phyloP scores from a whole-genome alignment of 2,797 vertebrate species.

The Pangasius sanitwongsei region DNA sequence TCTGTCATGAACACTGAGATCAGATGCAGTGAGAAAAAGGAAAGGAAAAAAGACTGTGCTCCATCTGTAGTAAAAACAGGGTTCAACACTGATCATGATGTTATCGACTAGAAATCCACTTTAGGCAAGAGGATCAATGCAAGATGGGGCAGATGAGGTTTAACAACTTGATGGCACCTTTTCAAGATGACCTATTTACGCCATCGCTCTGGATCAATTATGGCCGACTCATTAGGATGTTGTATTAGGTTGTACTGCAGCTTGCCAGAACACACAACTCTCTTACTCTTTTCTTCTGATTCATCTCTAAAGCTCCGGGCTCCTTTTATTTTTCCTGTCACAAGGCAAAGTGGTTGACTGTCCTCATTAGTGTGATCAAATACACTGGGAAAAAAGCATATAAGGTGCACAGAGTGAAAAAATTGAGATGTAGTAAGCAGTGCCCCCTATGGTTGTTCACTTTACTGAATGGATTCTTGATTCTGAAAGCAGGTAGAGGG shows the following conservation, averaged over 20 bases:
- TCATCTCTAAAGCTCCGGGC: background rate
- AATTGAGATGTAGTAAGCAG: slow-evolving; percentile 9
- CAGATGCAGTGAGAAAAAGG: slow-evolving; percentile 23
- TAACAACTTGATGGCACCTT: slow-evolving; percentile 56
- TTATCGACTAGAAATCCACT: slow-evolving; percentile 75
- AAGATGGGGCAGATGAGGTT: slow-evolving; percentile 52
- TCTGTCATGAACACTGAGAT: slow-evolving; percentile 16
- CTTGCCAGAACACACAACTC: slow-evolving; percentile 17
- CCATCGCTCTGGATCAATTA: slow-evolving; percentile 64
- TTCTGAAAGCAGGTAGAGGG: background rate
- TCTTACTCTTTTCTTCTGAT: slow-evolving; percentile 17
- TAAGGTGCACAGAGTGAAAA: slow-evolving; percentile 10
- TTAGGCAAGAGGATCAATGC: slow-evolving; percentile 73
- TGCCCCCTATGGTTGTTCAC: slow-evolving; percentile 23
- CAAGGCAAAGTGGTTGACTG: slow-evolving; percentile 34
- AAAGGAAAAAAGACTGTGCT: slow-evolving; percentile 1
- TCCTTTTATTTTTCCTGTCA: slow-evolving; percentile 18
- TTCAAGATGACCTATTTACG: slow-evolving; percentile 72
- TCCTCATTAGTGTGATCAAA: slow-evolving; percentile 41
- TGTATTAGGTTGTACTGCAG: slow-evolving; percentile 10
- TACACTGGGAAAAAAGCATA: slow-evolving; percentile 16
- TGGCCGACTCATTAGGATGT: slow-evolving; percentile 71
- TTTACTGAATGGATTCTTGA: background rate
- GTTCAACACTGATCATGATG: slow-evolving; percentile 74
- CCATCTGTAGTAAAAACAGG: slow-evolving; percentile 72